Conservation (phyloP, 1,140 invertebrate genomes). For the Drosophila varians region DNA sequence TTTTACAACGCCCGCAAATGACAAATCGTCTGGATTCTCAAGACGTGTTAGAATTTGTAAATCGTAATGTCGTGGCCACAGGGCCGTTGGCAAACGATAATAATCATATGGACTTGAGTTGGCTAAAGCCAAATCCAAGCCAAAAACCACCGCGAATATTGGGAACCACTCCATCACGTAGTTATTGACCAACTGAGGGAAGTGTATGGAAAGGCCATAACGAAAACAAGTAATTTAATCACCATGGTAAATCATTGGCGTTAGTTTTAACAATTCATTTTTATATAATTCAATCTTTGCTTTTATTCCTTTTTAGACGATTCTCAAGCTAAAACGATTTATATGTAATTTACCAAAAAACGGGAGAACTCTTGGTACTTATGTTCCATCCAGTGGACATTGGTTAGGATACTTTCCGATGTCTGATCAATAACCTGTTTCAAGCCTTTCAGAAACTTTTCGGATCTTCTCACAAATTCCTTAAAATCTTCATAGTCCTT, state of each 20-base stretch:
- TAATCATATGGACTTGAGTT: conserved; percentile 39
- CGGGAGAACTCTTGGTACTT: conserved; percentile 65
- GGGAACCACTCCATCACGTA: conserved; percentile 41
- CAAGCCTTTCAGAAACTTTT: conserved; percentile 81
- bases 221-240: background rate
- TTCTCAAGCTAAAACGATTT: conserved; percentile 38
- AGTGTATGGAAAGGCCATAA: background rate
- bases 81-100: conserved; percentile 87
- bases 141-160: conserved; percentile 20
- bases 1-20: conserved; percentile 85
- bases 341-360: conserved; percentile 36
- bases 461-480: conserved; percentile 82
- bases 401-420: conserved; percentile 84
- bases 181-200: background rate
- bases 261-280: no score
- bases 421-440: conserved; percentile 84
- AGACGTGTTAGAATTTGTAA: conserved; percentile 86
- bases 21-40: conserved; percentile 76
- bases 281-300: no score
- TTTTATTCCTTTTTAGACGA: no score
- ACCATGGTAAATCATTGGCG: background rate
- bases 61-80: conserved; percentile 88
- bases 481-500: conserved; percentile 84
- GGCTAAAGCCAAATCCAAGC: conserved; percentile 14
- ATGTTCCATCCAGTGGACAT: conserved; percentile 84